These are phyloP conservation scores for Drosophila baimaii DNA, from an alignment of 1,140 invertebrate genomes.

Conservation along the genomic window DNA sequence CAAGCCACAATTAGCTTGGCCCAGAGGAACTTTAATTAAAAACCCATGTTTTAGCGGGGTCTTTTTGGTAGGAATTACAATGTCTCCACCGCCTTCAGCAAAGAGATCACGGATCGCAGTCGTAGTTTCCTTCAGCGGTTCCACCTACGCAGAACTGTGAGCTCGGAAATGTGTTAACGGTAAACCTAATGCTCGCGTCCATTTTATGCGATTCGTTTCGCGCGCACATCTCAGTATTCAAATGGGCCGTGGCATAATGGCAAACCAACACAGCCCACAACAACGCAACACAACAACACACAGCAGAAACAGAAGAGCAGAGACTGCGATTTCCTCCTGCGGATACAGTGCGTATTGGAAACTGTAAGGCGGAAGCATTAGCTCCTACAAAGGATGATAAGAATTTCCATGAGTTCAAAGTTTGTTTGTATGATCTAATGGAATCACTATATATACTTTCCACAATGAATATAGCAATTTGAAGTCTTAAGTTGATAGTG, in stretches of 20 bases:
- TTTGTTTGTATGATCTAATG: no score
- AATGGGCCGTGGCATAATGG: conserved; percentile 75
- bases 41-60: conserved; percentile 7
- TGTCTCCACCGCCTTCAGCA: neutral
- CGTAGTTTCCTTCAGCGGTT: conserved; percentile 15
- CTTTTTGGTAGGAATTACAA: conserved; percentile 4
- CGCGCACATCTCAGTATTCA: conserved; percentile 66
- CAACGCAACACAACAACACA: conserved; percentile 2
- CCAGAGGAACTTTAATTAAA: conserved; percentile 51
- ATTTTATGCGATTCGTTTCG: conserved; percentile 68
- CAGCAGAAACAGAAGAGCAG: conserved; percentile 2
- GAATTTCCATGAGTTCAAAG: no score
- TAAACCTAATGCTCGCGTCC: conserved; percentile 53
- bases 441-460: no score
- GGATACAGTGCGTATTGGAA: conserved; percentile 28
- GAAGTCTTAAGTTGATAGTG: no score
- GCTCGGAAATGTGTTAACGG: conserved; percentile 61
- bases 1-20: conserved; percentile 11
- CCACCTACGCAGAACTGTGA: conserved; percentile 48
- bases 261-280: conserved; percentile 41
- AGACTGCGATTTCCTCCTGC: conserved; percentile 22
- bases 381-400: no score
- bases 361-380: conserved; percentile 8
- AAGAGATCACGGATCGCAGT: conserved; percentile 11
- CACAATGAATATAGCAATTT: no score